These are phyloP conservation scores for Formicarius rufipectus DNA, from an alignment of 2,113 vertebrate genomes.

Conservation along the genomic window DNA sequence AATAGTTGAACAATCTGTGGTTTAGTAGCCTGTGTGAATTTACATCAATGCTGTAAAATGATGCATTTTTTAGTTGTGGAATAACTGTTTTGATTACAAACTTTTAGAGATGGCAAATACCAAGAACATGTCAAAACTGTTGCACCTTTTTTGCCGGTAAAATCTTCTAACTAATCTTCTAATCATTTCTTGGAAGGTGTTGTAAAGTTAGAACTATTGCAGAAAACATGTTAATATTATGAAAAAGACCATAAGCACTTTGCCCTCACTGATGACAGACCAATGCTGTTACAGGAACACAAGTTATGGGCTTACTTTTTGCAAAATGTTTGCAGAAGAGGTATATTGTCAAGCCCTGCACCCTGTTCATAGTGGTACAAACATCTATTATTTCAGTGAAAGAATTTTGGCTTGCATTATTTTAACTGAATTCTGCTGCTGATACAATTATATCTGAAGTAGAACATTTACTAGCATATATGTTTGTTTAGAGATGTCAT, in stretches of 20 bases:
- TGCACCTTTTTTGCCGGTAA: neutral
- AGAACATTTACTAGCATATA: neutral
- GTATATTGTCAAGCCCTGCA: neutral
- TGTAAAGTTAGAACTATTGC: neutral
- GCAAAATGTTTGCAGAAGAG: neutral
- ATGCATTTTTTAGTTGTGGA: neutral
- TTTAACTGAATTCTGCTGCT: neutral
- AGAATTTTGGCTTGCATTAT: neutral
- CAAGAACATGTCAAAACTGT: neutral
- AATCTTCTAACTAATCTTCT: too few relatives aligned
- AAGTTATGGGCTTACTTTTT: fast-evolving
- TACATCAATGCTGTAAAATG: neutral
- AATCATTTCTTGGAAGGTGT: neutral
- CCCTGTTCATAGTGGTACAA: neutral
- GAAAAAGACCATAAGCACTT: neutral
- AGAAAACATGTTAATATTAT: neutral
- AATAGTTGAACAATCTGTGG: neutral
- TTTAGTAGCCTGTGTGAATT: neutral
- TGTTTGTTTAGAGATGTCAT: neutral
- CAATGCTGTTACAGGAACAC: neutral
- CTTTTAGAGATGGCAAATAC: neutral
- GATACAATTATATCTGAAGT: neutral
- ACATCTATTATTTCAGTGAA: neutral
- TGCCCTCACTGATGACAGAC: neutral
- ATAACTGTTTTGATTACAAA: neutral